phyloP scores from a whole-genome alignment of 2,888 invertebrate species.

The Drosophila sordidapex region DNA sequence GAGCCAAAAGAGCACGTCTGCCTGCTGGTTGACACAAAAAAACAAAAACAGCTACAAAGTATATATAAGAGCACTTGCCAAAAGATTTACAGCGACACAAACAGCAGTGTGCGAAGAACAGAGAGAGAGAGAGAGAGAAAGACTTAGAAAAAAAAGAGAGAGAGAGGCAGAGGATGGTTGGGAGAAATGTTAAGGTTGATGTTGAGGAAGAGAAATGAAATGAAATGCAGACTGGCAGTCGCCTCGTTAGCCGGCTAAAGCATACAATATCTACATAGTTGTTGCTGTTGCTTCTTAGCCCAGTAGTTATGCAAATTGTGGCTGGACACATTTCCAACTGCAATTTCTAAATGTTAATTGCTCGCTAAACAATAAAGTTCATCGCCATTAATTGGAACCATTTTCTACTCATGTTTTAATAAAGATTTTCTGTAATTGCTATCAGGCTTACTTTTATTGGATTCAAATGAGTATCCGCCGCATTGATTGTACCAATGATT shows the following conservation, averaged over 20 bases:
- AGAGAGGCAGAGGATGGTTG: neutral
- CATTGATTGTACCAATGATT: neutral
- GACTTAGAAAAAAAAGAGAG: neutral
- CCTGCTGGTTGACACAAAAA: constrained; percentile 23
- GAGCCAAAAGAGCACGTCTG: constrained; percentile 22
- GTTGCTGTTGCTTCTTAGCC: neutral
- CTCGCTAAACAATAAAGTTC: constrained; percentile 61
- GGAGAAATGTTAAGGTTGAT: neutral
- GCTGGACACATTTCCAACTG: constrained; percentile 19
- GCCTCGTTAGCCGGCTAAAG: constrained; percentile 47
- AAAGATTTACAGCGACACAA: constrained; percentile 31
- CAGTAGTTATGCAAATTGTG: constrained; percentile 31
- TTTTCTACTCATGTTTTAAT: constrained; percentile 28
- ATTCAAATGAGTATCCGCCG: neutral
- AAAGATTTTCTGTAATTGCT: constrained; percentile 5
- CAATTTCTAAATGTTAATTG: constrained; percentile 55
- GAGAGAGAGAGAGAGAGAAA: neutral
- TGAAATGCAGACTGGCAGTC: constrained; percentile 55
- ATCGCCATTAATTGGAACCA: constrained; percentile 62
- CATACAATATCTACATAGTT: constrained; percentile 31
- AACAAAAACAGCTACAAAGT: constrained; percentile 5
- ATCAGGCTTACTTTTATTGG: neutral
- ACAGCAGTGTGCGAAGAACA: neutral
- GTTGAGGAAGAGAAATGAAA: constrained; percentile 23
- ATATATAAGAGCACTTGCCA: constrained; percentile 46